A percentile compares a stretch with the other conserved stretches of the same genome.
Evolutionary conservation across 2,113 vertebrate genomes (phyloP).

Genomic region (Psephotus haematonotus): DNA sequence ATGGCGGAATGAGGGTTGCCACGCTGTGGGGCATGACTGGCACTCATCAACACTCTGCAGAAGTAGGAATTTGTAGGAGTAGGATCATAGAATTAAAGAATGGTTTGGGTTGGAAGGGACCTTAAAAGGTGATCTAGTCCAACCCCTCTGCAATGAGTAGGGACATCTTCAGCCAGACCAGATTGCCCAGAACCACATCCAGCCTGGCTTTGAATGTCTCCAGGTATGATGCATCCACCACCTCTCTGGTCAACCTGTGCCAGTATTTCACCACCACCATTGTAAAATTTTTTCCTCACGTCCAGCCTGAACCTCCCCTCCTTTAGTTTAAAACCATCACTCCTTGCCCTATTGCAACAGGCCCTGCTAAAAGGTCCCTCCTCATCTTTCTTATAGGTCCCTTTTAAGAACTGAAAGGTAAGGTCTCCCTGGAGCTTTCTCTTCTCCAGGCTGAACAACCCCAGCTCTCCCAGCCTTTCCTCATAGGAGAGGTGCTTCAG

Average conservation of each 20-base stretch:
- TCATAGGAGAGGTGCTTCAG: background rate
- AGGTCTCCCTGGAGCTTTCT: background rate
- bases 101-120: background rate
- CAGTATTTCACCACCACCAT: background rate
- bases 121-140: background rate
- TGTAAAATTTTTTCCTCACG: background rate
- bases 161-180: background rate
- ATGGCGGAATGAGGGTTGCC: background rate
- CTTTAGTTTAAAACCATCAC: background rate
- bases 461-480: background rate
- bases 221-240: background rate
- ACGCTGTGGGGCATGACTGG: accelerated
- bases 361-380: background rate
- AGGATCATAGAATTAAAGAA: background rate
- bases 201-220: background rate
- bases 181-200: background rate
- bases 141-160: background rate
- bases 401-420: background rate
- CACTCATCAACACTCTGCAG: background rate
- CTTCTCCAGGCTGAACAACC: background rate
- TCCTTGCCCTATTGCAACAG: background rate
- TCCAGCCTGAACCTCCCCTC: background rate
- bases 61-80: background rate
- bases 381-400: background rate
- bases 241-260: background rate